phyloP scores from a whole-genome alignment of 2,113 vertebrate genomes.

The Bufo gargarizans region DNA sequence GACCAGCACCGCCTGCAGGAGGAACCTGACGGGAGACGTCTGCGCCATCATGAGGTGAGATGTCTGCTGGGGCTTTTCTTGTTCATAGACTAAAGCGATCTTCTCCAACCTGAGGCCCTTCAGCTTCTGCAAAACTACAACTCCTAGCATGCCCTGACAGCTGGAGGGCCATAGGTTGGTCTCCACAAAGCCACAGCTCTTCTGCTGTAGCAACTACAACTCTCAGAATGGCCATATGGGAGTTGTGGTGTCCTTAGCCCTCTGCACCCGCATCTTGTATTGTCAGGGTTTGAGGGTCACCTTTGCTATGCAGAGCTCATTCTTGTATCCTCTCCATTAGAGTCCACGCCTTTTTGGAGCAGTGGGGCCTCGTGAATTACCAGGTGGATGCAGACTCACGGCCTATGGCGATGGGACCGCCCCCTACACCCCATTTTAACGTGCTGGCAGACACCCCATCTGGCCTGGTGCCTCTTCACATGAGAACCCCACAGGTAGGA shows the following conservation, averaged over 20 bases:
- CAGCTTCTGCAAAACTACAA: too few relatives aligned
- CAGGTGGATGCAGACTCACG: constrained; percentile 96
- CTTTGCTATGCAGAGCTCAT: too few relatives aligned
- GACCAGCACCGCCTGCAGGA: constrained; percentile 94
- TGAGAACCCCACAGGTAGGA: constrained; percentile 87
- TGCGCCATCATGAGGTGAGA: constrained; percentile 95
- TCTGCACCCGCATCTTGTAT: too few relatives aligned
- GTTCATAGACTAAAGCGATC: too few relatives aligned
- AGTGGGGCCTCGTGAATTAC: constrained; percentile 98
- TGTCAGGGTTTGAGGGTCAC: too few relatives aligned
- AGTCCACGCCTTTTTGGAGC: constrained; percentile 95
- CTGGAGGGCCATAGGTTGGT: too few relatives aligned
- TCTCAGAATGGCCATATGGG: too few relatives aligned
- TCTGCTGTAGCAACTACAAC: too few relatives aligned
- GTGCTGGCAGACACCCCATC: constrained; percentile 94
- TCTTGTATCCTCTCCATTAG: constrained; percentile 65
- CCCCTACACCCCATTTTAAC: constrained; percentile 95
- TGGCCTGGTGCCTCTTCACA: constrained; percentile 91
- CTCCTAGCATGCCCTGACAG: too few relatives aligned
- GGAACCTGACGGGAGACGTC: constrained; percentile 94
- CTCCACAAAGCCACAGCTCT: too few relatives aligned
- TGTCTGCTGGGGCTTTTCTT: background rate
- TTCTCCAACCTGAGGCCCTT: too few relatives aligned
- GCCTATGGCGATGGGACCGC: constrained; percentile 94
- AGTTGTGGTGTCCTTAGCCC: too few relatives aligned